phyloP scores from a whole-genome alignment of 2,113 vertebrate genomes.

The Rhinopithecus roxellana region DNA sequence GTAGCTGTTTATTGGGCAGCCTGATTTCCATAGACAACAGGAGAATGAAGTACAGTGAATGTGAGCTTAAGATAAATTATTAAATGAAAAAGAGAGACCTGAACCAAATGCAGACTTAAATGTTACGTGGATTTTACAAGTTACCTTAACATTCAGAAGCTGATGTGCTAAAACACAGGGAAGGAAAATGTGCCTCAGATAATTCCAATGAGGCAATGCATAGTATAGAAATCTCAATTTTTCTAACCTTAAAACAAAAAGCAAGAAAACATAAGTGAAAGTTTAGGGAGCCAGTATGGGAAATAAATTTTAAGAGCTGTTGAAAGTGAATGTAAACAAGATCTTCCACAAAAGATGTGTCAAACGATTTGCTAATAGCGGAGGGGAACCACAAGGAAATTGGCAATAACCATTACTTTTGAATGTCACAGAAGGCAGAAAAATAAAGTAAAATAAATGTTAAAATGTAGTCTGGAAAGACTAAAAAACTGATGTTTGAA shows the following conservation, averaged over 20 bases:
- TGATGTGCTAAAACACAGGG: background rate
- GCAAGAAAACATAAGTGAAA: background rate
- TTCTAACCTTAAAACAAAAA: background rate
- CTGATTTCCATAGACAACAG: constrained; percentile 35
- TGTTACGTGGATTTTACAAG: constrained; percentile 19
- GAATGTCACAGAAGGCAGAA: background rate
- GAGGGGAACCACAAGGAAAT: background rate
- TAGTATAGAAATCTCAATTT: constrained; percentile 22
- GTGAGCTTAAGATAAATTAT: constrained; percentile 12
- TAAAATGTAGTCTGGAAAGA: background rate
- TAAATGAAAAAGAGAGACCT: constrained; percentile 28
- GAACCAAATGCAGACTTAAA: constrained; percentile 52
- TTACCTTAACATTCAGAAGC: constrained; percentile 31
- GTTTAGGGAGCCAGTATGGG: background rate
- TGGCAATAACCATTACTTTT: background rate
- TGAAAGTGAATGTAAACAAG: background rate
- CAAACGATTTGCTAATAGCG: background rate
- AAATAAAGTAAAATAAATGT: background rate
- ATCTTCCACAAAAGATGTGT: background rate
- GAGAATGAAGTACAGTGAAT: background rate
- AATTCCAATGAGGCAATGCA: background rate
- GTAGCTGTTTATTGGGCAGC: background rate
- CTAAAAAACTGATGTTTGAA: background rate
- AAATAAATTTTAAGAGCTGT: background rate
- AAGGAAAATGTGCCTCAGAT: constrained; percentile 5